Evolutionary conservation across 2,113 vertebrate species (phyloP).

Genomic region (Chlorocebus sabaeus): DNA sequence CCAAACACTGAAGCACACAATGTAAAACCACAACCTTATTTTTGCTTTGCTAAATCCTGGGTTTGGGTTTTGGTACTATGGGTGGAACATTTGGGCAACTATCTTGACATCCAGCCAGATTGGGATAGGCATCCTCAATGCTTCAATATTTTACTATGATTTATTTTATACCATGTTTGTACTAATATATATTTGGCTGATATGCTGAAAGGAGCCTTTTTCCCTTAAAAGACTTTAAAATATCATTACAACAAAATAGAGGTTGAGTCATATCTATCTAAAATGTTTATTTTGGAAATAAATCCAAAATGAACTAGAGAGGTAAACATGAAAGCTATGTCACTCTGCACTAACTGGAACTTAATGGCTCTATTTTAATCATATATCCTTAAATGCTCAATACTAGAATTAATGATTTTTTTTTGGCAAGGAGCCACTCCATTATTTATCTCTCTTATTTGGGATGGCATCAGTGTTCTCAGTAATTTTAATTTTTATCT

Average conservation of each 20-base stretch:
- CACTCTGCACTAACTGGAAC: not conserved
- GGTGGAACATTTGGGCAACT: slow-evolving; percentile 44
- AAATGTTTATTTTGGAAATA: slow-evolving; percentile 35
- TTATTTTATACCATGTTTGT: slow-evolving; percentile 30
- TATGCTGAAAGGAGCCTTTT: not conserved
- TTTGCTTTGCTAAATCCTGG: slow-evolving; percentile 57
- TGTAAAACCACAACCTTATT: slow-evolving; percentile 51
- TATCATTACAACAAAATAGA: not conserved
- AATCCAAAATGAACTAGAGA: not conserved
- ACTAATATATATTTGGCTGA: not conserved
- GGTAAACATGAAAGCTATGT: not conserved
- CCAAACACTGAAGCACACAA: not conserved
- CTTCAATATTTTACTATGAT: slow-evolving; percentile 14
- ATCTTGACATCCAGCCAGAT: not conserved
- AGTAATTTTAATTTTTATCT: not conserved
- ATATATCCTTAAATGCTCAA: not conserved
- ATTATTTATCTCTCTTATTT: not conserved
- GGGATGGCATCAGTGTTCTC: not conserved
- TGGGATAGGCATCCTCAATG: not conserved
- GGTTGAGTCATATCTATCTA: not conserved
- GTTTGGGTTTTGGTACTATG: slow-evolving; percentile 42
- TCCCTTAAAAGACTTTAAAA: slow-evolving; percentile 19
- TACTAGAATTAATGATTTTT: not conserved
- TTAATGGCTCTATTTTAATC: not conserved
- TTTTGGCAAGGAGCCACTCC: not conserved